phyloP scores from a whole-genome alignment of 2,113 vertebrate species.

The Nibea coibor region DNA sequence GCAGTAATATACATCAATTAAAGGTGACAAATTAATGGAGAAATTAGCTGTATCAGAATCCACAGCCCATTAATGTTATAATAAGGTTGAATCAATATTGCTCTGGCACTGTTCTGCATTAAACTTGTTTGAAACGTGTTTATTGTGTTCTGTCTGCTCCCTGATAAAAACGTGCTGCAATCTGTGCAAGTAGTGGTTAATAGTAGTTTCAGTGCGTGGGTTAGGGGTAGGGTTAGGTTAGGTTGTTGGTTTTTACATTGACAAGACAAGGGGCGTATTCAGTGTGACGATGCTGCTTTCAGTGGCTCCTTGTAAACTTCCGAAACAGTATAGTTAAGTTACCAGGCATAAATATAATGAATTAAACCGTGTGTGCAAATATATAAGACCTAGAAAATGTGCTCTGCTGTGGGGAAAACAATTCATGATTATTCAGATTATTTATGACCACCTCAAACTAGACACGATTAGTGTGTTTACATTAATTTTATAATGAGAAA shows the following conservation, averaged over 20 bases:
- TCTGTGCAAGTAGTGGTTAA: background rate
- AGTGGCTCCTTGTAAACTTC: background rate
- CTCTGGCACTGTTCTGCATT: background rate
- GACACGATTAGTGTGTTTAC: background rate
- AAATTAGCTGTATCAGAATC: background rate
- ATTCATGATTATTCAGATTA: background rate
- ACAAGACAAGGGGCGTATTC: background rate
- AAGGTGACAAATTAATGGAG: background rate
- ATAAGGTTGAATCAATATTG: background rate
- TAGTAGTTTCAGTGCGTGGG: background rate
- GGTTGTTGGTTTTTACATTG: background rate
- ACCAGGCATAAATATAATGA: background rate
- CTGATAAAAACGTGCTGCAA: background rate
- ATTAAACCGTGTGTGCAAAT: background rate
- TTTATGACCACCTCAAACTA: background rate
- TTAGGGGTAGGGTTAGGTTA: too few relatives aligned
- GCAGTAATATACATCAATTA: too few relatives aligned
- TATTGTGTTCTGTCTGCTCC: background rate
- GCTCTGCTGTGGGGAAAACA: background rate
- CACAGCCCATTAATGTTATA: too few relatives aligned
- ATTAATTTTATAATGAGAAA: background rate
- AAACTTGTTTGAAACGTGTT: background rate
- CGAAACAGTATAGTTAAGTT: background rate
- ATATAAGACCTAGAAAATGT: background rate
- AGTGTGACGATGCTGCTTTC: slow-evolving; percentile 30